Conservation (phyloP, 2,113 vertebrate species). For the Theristicus caerulescens region DNA sequence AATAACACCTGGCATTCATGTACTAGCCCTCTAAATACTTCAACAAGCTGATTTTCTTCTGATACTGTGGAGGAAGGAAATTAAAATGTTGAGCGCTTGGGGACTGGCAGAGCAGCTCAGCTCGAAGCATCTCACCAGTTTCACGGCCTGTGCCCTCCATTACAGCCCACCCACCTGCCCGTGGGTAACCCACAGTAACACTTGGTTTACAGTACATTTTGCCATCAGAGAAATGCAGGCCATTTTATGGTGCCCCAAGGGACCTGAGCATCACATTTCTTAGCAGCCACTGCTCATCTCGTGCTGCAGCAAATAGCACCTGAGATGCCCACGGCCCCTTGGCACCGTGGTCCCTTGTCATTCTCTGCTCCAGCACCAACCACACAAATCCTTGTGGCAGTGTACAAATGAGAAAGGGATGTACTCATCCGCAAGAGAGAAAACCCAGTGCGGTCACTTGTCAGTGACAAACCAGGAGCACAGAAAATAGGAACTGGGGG, state of each 20-base stretch:
- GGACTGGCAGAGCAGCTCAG: not conserved
- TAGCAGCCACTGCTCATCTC: not conserved
- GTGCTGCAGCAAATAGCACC: not conserved
- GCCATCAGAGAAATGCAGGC: not conserved
- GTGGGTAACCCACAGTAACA: not conserved
- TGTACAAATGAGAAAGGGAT: not conserved
- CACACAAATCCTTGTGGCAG: not conserved
- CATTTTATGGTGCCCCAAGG: not conserved
- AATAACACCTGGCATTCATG: not conserved
- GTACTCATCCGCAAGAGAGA: not conserved
- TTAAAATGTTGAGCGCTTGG: not conserved
- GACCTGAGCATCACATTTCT: not conserved
- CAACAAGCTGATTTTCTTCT: not conserved
- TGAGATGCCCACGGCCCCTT: not conserved
- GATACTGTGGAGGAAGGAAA: not conserved
- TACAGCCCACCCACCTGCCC: not conserved
- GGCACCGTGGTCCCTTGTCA: fast-evolving
- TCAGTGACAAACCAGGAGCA: not conserved
- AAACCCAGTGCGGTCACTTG: not conserved
- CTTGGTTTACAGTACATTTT: not conserved
- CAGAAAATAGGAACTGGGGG: not conserved
- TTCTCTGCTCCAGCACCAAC: not conserved
- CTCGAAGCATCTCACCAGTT: not conserved
- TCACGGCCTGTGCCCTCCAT: not conserved
- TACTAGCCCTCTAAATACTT: not conserved